These are phyloP conservation scores for Molanna angustata DNA, from an alignment of 2,888 invertebrate species.

Conservation along the genomic window DNA sequence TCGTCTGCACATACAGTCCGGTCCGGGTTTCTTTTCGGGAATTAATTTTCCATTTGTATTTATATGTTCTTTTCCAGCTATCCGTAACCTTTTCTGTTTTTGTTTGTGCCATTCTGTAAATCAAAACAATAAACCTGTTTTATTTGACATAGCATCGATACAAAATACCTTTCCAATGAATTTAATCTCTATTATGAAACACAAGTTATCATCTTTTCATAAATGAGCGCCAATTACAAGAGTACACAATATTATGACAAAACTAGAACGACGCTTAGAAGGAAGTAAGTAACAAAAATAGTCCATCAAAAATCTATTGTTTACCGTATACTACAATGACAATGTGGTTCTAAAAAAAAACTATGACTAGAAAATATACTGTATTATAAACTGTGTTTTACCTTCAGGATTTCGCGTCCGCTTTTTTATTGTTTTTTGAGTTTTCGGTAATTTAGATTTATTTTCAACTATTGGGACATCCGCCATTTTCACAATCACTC, in stretches of 20 bases:
- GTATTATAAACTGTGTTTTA: constrained; percentile 33
- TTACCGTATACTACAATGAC: neutral
- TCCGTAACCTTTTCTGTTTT: constrained; percentile 55
- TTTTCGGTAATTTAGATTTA: constrained; percentile 52
- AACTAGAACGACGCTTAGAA: constrained; percentile 21
- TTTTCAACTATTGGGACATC: constrained; percentile 54
- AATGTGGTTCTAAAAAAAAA: neutral
- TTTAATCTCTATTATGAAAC: neutral
- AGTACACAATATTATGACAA: neutral
- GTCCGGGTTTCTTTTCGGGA: constrained; percentile 53
- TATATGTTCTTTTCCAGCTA: constrained; percentile 55
- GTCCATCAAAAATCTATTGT: constrained; percentile 13
- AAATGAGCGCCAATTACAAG: constrained; percentile 17
- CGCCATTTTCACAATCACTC: constrained; percentile 46
- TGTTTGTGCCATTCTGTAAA: constrained; percentile 59
- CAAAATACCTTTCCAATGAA: too few species aligned
- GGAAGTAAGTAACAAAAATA: constrained; percentile 27
- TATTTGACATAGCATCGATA: neutral
- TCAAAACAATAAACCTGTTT: neutral
- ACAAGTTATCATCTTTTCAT: constrained; percentile 8
- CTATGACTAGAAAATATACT: neutral
- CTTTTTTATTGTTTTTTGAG: constrained; percentile 52
- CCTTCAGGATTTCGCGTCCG: constrained; percentile 53
- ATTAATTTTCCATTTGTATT: constrained; percentile 58
- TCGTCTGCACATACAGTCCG: constrained; percentile 55